Base-by-base conservation (phyloP, 1,140 invertebrate genomes). In the Rhopalosiphum maidis region DNA sequence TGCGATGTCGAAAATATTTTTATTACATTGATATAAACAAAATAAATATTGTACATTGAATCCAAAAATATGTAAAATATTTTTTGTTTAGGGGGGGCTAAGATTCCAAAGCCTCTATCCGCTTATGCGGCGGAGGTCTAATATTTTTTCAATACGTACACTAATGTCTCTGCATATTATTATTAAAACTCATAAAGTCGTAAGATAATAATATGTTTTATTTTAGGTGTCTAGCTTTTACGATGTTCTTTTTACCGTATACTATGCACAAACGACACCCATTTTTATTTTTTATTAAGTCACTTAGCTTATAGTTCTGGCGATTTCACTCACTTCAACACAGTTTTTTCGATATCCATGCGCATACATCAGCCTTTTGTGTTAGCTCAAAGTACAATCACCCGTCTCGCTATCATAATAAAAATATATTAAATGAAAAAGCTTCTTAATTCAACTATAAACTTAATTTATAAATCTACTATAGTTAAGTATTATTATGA, bases 271-370 rank as follows among this genome's bases (percentile, higher is more conserved):
- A 87, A 86, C 41, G 25, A 30, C 46, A 46, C 23, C 15, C 60
- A 30, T 86, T 86, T 86, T 1, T 41, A 25, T 41, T 82, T 86
- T 25, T 30, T 25, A 86, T 46, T 18, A 46, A 86, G 83, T 41
- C 83, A 43, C 41, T 46, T 46, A 46, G 25, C 46, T 86, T 41
- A 18, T 46, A 46, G 83, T 86, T 86, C 25, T 86, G 41, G 43
- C 83, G 23, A 46, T 86, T 86, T 46, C 85, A 87, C n/a, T 87
- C 43, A 48, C 85, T 30, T 87, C 43, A 87, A n/a, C 43, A 87
- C 85, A 87, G 23, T 87, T 87, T 18, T n/a, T 46, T 87, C 43
- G 43, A 46, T 46, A 87, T 87, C 48, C 41, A 46, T n/a, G 41
- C 1, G 25, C 85, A 25, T 48, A 86, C 46, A 86, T 43, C 83